Percentiles rank a stretch among this genome's conserved stretches.
Evolutionary conservation across 2,113 vertebrate genomes (phyloP).

Genomic region (mouse (Mus musculus)): DNA sequence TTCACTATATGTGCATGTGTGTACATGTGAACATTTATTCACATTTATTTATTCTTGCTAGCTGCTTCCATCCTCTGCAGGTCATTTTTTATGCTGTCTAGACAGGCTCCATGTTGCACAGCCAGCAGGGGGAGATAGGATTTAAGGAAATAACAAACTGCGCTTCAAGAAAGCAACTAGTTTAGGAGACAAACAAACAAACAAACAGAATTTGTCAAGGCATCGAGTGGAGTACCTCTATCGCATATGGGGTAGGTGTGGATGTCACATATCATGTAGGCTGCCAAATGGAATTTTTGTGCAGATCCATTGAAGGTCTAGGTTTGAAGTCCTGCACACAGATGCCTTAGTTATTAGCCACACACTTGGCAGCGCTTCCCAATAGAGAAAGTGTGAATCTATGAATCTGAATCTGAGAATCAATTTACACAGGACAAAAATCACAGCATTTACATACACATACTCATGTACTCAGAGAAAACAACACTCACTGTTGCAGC

Average conservation of each 20-base stretch:
- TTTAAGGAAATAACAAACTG: conserved; percentile 92
- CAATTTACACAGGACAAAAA: conserved; percentile 71
- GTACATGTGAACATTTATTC: fast-evolving
- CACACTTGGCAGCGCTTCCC: conserved; percentile 24
- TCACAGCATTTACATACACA: conserved; percentile 62
- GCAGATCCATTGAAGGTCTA: conserved; percentile 34
- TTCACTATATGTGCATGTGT: background rate
- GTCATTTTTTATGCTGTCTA: background rate
- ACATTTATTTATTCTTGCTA: background rate
- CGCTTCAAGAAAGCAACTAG: conserved; percentile 72
- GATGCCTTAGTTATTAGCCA: conserved; percentile 26
- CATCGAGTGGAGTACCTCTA: conserved; percentile 1
- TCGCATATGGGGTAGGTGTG: conserved; percentile 42
- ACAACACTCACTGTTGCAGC: conserved; percentile 68
- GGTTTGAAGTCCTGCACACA: conserved; percentile 24
- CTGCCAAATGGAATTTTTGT: conserved; percentile 57
- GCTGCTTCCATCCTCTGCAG: background rate
- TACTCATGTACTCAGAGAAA: conserved; percentile 65
- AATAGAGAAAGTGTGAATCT: conserved; percentile 62
- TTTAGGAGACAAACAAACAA: conserved; percentile 72
- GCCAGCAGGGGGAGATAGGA: conserved; percentile 98
- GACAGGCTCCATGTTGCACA: conserved; percentile 85
- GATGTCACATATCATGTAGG: conserved; percentile 54
- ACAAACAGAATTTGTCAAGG: background rate
- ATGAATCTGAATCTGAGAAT: conserved; percentile 60